Evolutionary conservation across 2,113 vertebrate species (phyloP), one percentile per base, ranked within the genome.

Genomic region (Spermophilus dauricus): DNA sequence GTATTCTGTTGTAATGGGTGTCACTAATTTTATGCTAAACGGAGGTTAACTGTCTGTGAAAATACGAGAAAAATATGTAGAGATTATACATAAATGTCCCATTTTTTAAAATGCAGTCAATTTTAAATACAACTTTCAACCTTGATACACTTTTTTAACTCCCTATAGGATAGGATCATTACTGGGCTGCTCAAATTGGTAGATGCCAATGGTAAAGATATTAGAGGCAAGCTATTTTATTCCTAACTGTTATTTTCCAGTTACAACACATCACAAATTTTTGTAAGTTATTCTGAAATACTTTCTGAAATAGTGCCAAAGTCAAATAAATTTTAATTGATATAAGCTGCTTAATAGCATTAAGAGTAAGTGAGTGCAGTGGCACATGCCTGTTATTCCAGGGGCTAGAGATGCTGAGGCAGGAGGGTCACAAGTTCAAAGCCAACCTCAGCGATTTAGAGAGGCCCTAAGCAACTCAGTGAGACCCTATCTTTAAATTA

Each of bases 51-150:
- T 78, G 13, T 65, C 20, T 81, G 69, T 42, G 45, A 70, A 73
- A 85, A 86, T 32, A 30, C 22, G 24, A 91, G n/a, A 72, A 85
- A 51, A 86, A 42, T 16, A 12, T 34, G 4, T 17, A 78, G 28
- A 82, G 20, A 45, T 48, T 51, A 17, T 51, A 56, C 42, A 22
- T 30, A 82, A 84, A 72, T n/a, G 6, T 75, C 8, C 12, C 11
- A n/a, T 58, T 11, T 67, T 56, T 45, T 56, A 81, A 78, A 81
- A 75, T 51, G 4, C 24, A 75, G 39, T 34, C 17, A 30, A 61
- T 94, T 96, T 88, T 65, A 75, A 42, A 48, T 77, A 32, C 48
- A 42, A 81, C 72, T 73, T 53, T 90, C 65, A 61, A 91, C 24
- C 17, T 53, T 30, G 18, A 87, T 45, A 20, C 6, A 87, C 4